Evolutionary conservation across 2,113 vertebrate genomes (phyloP), one percentile per base, ranked within the genome.

Genomic region (Aptenodytes patagonicus): DNA sequence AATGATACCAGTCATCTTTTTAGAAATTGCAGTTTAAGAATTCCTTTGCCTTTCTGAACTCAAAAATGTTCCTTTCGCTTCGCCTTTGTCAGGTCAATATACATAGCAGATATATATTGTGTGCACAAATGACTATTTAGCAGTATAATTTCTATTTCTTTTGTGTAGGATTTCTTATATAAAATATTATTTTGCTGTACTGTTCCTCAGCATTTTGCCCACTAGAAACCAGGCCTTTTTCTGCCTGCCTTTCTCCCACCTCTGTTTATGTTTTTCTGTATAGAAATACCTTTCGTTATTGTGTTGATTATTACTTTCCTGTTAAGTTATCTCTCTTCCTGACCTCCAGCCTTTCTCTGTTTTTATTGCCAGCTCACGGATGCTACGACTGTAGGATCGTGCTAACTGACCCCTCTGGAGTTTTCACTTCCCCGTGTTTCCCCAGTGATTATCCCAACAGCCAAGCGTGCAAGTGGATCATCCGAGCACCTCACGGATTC

Each of bases 341-440:
- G 68, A 86, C 76, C 22, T 66, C 31, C 22, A 52, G 65, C 34
- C 73, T 92, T 90, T 66, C 83, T 96, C 70, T 95, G 83, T 79
- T 91, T 97, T 94, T 92, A 73, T 95, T 93, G 81, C 89, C 98
- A 99, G 99, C 91, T 85, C 87, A 97, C 24, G 98, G 98, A 97
- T 99, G 99, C 96, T 98, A 98, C 12, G 97, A 98, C 97, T 99
- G 99, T 98, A 98, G 98, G 92, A 82, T 97, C 20, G 89, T 98
- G 51, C 97, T 99, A 29, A 98, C 98, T 64, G 98, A 95, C 76
- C 96, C 98, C 21, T 98, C 98, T 46, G 99, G 99, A 84, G 89
- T 92, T 54, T 99, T 99, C 95, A 98, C 98, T 17, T 99, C 99
- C 46, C 99, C 99, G 0, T 99, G 99, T 97, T 99, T 99, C 97